Conservation (phyloP, 2,113 vertebrate species). For the Gymnarchus niloticus region DNA sequence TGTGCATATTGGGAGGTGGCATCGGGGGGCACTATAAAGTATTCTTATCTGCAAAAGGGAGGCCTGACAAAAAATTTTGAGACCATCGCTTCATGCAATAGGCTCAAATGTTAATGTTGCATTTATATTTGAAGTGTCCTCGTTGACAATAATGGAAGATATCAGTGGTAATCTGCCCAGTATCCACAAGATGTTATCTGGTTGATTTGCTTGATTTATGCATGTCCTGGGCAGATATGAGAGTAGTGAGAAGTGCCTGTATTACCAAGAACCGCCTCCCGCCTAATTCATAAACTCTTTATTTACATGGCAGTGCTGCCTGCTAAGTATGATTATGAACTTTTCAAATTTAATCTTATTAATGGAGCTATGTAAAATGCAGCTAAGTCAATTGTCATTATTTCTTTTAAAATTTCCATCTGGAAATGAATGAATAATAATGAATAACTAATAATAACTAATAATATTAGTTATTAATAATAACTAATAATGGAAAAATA, state of each 20-base stretch:
- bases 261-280: not conserved
- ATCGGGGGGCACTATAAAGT: no score
- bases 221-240: no score
- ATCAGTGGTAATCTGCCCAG: not conserved
- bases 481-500: no score
- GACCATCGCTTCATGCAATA: no score
- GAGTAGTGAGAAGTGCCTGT: not conserved
- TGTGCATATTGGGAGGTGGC: no score
- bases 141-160: not conserved
- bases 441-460: not conserved
- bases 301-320: not conserved
- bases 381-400: not conserved
- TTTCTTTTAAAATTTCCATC: not conserved
- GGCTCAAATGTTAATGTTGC: not conserved
- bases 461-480: no score
- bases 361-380: not conserved
- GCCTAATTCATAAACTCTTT: not conserved
- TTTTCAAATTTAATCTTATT: not conserved
- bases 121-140: not conserved
- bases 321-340: not conserved
- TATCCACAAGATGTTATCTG: not conserved
- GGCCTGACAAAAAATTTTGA: no score
- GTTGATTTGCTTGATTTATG: not conserved
- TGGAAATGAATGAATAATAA: not conserved
- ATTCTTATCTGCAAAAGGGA: no score